phyloP scores from a whole-genome alignment of 1,140 invertebrate species.

The Tetragonula clypearis region DNA sequence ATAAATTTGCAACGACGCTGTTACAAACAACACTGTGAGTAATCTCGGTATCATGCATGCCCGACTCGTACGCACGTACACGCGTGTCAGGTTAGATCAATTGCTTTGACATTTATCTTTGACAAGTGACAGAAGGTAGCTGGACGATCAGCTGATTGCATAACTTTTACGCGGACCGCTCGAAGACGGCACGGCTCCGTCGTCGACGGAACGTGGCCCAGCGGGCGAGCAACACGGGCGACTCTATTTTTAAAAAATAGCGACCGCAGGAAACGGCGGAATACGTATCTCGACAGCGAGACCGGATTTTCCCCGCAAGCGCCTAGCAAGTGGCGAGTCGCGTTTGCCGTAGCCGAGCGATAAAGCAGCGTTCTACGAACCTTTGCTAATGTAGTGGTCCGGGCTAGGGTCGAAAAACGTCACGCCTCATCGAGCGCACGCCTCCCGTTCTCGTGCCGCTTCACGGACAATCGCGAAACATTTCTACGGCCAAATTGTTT shows the following conservation, averaged over 20 bases:
- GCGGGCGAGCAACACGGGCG: slow-evolving; percentile 37
- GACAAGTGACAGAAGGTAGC: slow-evolving; percentile 79
- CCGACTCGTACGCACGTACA: slow-evolving; percentile 33
- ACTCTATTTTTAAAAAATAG: slow-evolving; percentile 65
- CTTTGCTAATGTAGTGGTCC: slow-evolving; percentile 82
- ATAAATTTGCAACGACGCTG: slow-evolving; percentile 22
- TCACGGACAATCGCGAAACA: slow-evolving; percentile 78
- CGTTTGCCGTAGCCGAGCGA: slow-evolving; percentile 35
- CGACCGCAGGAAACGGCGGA: slow-evolving; percentile 46
- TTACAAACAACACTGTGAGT: too few species aligned
- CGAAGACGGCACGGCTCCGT: slow-evolving; percentile 56
- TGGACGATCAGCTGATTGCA: slow-evolving; percentile 82
- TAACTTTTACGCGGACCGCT: slow-evolving; percentile 76
- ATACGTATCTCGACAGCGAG: slow-evolving; percentile 58
- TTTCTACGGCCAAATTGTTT: slow-evolving; percentile 81
- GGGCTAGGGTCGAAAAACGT: slow-evolving; percentile 77
- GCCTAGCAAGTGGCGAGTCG: slow-evolving; percentile 49
- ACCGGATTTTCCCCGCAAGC: slow-evolving; percentile 55
- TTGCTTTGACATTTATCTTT: slow-evolving; percentile 78
- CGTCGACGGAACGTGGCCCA: slow-evolving; percentile 33
- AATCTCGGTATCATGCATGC: slow-evolving; percentile 34
- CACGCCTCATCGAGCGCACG: slow-evolving; percentile 78
- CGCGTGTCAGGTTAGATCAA: slow-evolving; percentile 68
- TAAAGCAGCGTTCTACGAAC: slow-evolving; percentile 71
- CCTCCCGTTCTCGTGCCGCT: slow-evolving; percentile 72